Percentiles rank a stretch among this genome's conserved stretches.
phyloP scores from a whole-genome alignment of 2,888 invertebrate genomes.

The Tetramorium bicarinatum region DNA sequence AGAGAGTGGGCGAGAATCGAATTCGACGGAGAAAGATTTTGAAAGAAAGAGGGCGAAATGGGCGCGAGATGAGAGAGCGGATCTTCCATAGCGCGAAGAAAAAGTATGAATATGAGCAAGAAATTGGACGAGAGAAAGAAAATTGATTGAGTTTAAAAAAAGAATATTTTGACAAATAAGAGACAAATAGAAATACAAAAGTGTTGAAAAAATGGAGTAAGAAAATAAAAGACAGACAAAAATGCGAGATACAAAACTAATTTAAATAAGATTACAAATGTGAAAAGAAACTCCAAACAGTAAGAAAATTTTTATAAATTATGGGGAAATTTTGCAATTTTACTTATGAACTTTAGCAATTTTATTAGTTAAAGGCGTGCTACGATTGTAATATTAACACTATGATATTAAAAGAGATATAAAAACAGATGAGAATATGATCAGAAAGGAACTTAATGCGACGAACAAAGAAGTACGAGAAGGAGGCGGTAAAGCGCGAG shows the following conservation, averaged over 20 bases:
- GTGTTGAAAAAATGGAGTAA: neutral
- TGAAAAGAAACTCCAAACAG: neutral
- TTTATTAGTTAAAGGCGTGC: neutral
- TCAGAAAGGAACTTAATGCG: neutral
- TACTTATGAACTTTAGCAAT: neutral
- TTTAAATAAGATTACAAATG: neutral
- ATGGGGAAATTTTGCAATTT: neutral
- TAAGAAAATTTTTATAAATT: neutral
- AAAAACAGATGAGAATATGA: neutral
- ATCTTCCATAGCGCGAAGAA: neutral
- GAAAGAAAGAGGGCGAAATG: conserved; percentile 25
- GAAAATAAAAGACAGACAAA: neutral
- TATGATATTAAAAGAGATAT: neutral
- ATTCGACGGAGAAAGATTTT: conserved; percentile 21
- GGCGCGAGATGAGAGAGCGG: conserved; percentile 2
- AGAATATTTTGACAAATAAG: neutral
- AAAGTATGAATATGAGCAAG: conserved; percentile 8
- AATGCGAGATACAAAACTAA: neutral
- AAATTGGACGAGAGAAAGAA: neutral
- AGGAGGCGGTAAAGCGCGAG: conserved; percentile 11
- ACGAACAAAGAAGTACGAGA: conserved; percentile 20
- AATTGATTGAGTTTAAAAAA: neutral
- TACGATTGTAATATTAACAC: neutral
- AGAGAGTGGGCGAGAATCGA: conserved; percentile 57
- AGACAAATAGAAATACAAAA: neutral